Base-by-base conservation (phyloP, 1,140 invertebrate species). In the Pogonognathellus flavescens region DNA sequence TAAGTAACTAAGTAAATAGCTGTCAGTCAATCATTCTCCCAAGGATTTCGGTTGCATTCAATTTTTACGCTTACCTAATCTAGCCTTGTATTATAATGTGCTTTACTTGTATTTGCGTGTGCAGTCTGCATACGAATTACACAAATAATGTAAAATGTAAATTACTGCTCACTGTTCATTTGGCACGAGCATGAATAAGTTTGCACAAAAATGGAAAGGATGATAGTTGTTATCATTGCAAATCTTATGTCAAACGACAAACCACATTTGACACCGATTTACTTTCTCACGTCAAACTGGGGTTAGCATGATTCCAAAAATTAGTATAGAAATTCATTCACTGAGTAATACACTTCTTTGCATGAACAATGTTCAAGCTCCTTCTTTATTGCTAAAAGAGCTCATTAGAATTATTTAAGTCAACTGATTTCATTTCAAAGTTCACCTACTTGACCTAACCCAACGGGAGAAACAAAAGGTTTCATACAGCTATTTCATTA, bases 11-110 rank as follows among this genome's bases (percentile, higher is more conserved):
- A 41, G 62, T 13, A 66, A 31, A 66, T 66, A 25, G 22, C 62
- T 66, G 62, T 66, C 62, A 66, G 62, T 66, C 62, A 66, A 66
- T 66, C 62, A 66, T 66, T 25, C 62, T 66, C 10, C 14, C 18
- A 59, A 25, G 20, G 10, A 14, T 66, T 14, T 66, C 62, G 22
- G 62, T 25, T 66, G 10, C 62, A 25, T 66, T 66, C 7, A 66
- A 66, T 66, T 25, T 66, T 41, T 41, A 1, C 31, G 31, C 31
- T 41, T 66, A 66, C 16, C 16, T 55, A 16, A 55, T 10, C 16
- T 11, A 11, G 7, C 20, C 11, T 62, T 66, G 14, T 31, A 10
- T 66, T 3, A 11, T 25, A 8, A n/a, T 11, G 60, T 66, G 60
- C 18, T 25, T 25, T 11, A 25, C 25, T 20, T 25, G 11, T 25